Conservation (phyloP, 2,888 invertebrate genomes). For the Vannuccia rotundouncinata region DNA sequence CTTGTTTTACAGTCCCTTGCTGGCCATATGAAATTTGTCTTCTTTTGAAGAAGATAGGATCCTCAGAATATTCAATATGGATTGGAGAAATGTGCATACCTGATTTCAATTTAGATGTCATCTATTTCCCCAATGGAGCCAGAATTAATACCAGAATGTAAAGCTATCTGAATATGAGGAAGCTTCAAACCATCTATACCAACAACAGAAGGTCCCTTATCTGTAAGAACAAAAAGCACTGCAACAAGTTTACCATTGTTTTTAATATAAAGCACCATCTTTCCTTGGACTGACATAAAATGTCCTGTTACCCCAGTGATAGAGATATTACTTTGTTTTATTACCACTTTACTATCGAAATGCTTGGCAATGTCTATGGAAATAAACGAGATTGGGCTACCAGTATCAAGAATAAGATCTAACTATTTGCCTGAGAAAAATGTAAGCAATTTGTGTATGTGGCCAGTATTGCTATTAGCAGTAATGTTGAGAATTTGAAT, state of each 20-base stretch:
- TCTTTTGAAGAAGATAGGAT: not conserved
- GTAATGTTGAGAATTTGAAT: slow-evolving; percentile 16
- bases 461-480: not conserved
- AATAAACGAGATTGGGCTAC: not conserved
- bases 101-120: not conserved
- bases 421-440: not conserved
- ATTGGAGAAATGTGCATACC: slow-evolving; percentile 20
- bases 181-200: not conserved
- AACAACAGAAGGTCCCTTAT: slow-evolving; percentile 20
- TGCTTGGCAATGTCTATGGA: not conserved
- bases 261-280: not conserved
- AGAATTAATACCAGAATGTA: not conserved
- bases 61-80: not conserved
- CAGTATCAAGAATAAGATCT: slow-evolving; percentile 11
- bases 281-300: not conserved
- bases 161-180: not conserved
- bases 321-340: not conserved
- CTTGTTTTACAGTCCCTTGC: not conserved
- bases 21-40: not conserved
- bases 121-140: not conserved
- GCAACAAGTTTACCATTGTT: not conserved
- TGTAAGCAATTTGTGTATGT: not conserved
- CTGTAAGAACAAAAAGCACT: not conserved
- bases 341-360: not conserved
- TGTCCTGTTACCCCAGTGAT: slow-evolving; percentile 2